Conservation (phyloP, 2,797 vertebrate species). For the Lutjanus argentimaculatus region DNA sequence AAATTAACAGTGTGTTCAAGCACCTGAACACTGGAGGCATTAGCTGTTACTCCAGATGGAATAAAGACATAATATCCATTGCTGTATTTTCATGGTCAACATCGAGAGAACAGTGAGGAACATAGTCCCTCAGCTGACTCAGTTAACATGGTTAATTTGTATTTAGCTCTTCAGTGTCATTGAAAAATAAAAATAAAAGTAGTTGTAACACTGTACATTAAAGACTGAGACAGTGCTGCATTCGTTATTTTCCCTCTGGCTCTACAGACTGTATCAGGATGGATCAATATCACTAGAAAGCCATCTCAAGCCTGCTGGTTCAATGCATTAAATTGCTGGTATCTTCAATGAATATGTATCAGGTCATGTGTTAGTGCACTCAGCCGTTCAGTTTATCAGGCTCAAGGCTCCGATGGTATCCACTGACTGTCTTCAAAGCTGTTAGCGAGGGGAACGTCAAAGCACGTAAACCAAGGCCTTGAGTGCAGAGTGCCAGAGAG, state of each 20-base stretch:
- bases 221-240: neutral
- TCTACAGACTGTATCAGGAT: neutral
- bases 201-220: neutral
- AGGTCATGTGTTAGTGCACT: neutral
- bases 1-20: slow-evolving; percentile 31
- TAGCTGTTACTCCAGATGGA: slow-evolving; percentile 29
- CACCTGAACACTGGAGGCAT: slow-evolving; percentile 39
- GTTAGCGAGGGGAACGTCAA: slow-evolving; percentile 1
- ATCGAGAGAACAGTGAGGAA: neutral
- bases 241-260: slow-evolving; percentile 6
- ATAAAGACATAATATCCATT: neutral
- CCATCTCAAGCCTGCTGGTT: slow-evolving; percentile 6
- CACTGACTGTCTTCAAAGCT: slow-evolving; percentile 2
- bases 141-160: slow-evolving; percentile 7
- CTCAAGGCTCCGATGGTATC: slow-evolving; percentile 8
- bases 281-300: slow-evolving; percentile 3
- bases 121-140: neutral
- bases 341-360: slow-evolving; percentile 26
- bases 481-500: neutral
- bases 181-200: neutral
- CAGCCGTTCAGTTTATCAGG: slow-evolving; percentile 10
- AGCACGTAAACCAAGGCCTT: neutral
- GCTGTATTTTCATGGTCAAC: neutral
- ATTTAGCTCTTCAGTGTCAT: neutral
- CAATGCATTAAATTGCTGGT: neutral